Percentiles rank a stretch among this genome's conserved stretches.
phyloP scores from a whole-genome alignment of 2,113 vertebrate genomes.

The Xenus cinereus region DNA sequence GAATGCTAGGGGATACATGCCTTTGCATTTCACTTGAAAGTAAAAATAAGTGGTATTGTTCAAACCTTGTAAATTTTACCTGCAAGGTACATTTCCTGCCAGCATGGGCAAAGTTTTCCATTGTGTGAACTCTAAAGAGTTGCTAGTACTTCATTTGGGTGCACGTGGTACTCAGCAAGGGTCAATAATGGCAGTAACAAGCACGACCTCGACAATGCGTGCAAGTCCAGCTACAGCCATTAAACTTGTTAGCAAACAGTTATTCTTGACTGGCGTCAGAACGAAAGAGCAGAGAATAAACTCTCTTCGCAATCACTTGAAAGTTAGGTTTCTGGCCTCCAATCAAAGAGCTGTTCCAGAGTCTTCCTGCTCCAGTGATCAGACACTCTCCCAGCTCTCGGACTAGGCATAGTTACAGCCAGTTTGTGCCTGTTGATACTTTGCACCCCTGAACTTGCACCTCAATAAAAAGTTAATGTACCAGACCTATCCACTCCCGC shows the following conservation, averaged over 20 bases:
- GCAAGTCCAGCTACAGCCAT: not conserved
- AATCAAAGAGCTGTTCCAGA: not conserved
- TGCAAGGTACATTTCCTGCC: not conserved
- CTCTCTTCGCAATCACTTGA: not conserved
- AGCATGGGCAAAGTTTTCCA: not conserved
- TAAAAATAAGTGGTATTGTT: not conserved
- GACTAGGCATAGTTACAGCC: not conserved
- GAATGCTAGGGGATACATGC: not conserved
- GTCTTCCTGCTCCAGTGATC: constrained; percentile 6
- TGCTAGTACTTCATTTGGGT: not conserved
- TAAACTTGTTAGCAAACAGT: not conserved
- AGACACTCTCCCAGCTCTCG: not conserved
- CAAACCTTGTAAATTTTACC: not conserved
- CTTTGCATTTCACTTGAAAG: not conserved
- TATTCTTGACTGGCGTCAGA: not conserved
- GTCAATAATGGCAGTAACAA: not conserved
- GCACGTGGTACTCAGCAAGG: not conserved
- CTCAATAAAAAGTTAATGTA: not conserved
- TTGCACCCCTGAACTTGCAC: not conserved
- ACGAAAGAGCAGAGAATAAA: not conserved
- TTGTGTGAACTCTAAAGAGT: not conserved
- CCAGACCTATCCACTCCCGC: not conserved
- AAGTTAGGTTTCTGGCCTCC: not conserved
- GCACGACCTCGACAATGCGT: fast-evolving
- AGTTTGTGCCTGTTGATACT: not conserved